Evolutionary conservation across 2,888 invertebrate genomes (phyloP).

Genomic region (Agriopis marginaria): DNA sequence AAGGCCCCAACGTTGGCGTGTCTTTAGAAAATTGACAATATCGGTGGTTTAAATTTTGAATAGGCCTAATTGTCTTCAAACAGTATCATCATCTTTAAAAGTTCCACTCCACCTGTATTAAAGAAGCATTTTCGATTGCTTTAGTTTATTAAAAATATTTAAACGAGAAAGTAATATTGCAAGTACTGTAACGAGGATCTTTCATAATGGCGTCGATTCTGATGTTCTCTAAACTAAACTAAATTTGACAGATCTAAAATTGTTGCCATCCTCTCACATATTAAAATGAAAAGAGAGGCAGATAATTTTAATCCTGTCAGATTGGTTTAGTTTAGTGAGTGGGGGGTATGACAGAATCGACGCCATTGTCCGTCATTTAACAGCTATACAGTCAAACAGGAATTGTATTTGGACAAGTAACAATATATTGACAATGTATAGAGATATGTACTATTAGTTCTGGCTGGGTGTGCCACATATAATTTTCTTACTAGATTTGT

Average conservation of each 20-base stretch:
- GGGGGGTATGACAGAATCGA: no score
- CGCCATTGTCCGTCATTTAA: slow-evolving; percentile 14
- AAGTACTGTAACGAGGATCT: slow-evolving; percentile 38
- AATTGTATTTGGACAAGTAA: slow-evolving; percentile 36
- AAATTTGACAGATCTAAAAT: no score
- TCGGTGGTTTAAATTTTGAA: not conserved
- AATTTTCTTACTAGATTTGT: slow-evolving; percentile 68
- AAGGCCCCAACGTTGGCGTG: not conserved
- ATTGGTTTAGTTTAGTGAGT: no score
- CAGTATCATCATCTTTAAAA: not conserved
- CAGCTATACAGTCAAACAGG: slow-evolving; percentile 37
- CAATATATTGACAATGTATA: slow-evolving; percentile 37
- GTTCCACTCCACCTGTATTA: not conserved
- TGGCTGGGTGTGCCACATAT: slow-evolving; percentile 52
- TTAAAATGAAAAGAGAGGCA: no score
- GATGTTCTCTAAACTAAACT: no score
- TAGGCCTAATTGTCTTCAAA: not conserved
- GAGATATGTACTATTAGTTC: slow-evolving; percentile 17
- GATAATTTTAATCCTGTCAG: no score
- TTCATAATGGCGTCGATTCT: no score
- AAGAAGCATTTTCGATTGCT: not conserved
- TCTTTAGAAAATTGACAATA: not conserved
- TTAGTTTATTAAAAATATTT: slow-evolving; percentile 7
- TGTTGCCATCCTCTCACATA: no score
- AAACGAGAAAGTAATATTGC: slow-evolving; percentile 15